These are phyloP conservation scores for Rostratula benghalensis DNA, from an alignment of 2,113 vertebrate species.

Conservation along the genomic window DNA sequence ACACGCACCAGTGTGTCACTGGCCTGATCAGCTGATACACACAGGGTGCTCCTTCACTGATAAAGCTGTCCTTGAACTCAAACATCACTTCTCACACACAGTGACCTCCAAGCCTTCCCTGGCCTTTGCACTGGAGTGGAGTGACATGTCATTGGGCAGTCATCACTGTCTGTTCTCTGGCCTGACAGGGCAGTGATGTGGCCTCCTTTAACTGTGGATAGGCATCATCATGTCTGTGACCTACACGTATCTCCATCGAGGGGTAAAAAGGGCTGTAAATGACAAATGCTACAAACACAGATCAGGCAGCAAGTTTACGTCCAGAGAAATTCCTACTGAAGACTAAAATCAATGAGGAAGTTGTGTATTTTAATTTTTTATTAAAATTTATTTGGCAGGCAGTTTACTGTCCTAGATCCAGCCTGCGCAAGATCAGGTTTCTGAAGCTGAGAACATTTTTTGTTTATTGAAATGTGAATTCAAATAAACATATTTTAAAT, in stretches of 20 bases:
- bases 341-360: background rate
- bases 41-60: background rate
- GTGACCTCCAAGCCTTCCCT: background rate
- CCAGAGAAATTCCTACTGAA: background rate
- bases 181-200: background rate
- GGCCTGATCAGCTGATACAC: background rate
- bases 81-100: background rate
- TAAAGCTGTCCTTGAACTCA: background rate
- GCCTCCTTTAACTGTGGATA: background rate
- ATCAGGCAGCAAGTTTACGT: background rate
- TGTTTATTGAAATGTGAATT: background rate
- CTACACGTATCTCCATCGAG: background rate
- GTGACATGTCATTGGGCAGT: background rate
- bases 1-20: background rate
- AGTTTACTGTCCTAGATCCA: background rate
- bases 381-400: background rate
- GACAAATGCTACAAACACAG: background rate
- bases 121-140: background rate
- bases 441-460: background rate
- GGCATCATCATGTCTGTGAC: background rate
- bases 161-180: background rate
- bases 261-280: background rate
- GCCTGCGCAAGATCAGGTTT: background rate
- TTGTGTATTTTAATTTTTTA: background rate
- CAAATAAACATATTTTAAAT: background rate